phyloP scores from a whole-genome alignment of 2,113 vertebrate genomes.

The Maccullochella peelii region DNA sequence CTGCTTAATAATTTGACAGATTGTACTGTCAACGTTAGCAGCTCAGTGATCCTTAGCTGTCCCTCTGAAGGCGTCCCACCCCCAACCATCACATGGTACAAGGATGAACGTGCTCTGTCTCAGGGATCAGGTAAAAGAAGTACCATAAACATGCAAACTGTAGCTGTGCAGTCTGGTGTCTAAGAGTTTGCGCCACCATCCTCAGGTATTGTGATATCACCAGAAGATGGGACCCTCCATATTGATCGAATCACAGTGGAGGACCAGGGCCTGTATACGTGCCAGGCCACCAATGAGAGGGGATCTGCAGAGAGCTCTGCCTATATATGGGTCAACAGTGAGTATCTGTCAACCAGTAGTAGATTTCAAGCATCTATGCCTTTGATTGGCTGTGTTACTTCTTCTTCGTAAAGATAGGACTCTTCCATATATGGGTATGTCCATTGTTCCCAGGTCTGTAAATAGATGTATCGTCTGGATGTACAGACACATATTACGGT shows the following conservation, averaged over 20 bases:
- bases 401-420: not conserved
- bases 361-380: not conserved
- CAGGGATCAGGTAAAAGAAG: conserved; percentile 89
- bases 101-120: conserved; percentile 87
- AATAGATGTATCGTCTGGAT: conserved; percentile 42
- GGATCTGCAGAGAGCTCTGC: conserved; percentile 90
- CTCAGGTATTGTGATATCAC: conserved; percentile 90
- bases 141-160: not conserved
- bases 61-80: conserved; percentile 86
- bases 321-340: conserved; percentile 91
- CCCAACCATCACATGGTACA: conserved; percentile 94
- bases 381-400: conserved; percentile 39
- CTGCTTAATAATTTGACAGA: conserved; percentile 88
- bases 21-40: conserved; percentile 88
- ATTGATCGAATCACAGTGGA: conserved; percentile 92
- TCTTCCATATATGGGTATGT: conserved; percentile 54
- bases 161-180: not conserved
- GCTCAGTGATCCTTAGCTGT: conserved; percentile 89
- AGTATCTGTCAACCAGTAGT: conserved; percentile 35
- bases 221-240: conserved; percentile 88
- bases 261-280: conserved; percentile 93
- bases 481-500: conserved; percentile 20
- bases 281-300: conserved; percentile 90
- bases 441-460: conserved; percentile 64
- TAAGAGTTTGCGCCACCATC: not conserved